Evolutionary conservation across 2,888 invertebrate species (phyloP).

Genomic region (Pharmacophagus antenor): DNA sequence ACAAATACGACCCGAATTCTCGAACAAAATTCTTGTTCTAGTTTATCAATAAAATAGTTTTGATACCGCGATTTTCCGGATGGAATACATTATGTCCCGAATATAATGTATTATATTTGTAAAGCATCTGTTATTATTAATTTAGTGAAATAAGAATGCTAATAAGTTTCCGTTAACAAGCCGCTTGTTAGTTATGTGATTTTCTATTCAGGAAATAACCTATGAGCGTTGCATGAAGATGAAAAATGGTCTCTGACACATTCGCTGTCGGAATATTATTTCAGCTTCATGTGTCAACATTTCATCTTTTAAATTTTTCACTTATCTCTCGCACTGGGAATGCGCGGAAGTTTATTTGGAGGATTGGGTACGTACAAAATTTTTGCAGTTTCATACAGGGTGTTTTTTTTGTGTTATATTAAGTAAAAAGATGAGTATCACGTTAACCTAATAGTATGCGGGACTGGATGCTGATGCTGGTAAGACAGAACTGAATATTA

Average conservation of each 20-base stretch:
- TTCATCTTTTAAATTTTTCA: conserved; percentile 35
- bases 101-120: conserved; percentile 3
- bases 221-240: conserved; percentile 35
- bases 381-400: conserved; percentile 12
- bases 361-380: conserved; percentile 12
- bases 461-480: no score
- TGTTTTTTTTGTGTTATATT: neutral
- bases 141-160: conserved; percentile 21
- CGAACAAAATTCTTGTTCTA: neutral
- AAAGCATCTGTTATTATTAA: conserved; percentile 7
- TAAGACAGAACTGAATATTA: no score
- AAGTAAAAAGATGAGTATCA: no score
- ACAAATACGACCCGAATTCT: no score
- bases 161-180: conserved; percentile 33
- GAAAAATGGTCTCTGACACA: conserved; percentile 37
- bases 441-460: no score
- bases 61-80: neutral
- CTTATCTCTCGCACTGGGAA: conserved; percentile 25
- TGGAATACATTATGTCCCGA: neutral
- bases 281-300: conserved; percentile 35
- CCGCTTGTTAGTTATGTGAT: conserved; percentile 36
- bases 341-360: conserved; percentile 24
- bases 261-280: conserved; percentile 36
- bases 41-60: neutral
- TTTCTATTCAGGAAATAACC: conserved; percentile 35